Evolutionary conservation across 2,113 vertebrate genomes (phyloP).

Genomic region (Hepsetus odoe): DNA sequence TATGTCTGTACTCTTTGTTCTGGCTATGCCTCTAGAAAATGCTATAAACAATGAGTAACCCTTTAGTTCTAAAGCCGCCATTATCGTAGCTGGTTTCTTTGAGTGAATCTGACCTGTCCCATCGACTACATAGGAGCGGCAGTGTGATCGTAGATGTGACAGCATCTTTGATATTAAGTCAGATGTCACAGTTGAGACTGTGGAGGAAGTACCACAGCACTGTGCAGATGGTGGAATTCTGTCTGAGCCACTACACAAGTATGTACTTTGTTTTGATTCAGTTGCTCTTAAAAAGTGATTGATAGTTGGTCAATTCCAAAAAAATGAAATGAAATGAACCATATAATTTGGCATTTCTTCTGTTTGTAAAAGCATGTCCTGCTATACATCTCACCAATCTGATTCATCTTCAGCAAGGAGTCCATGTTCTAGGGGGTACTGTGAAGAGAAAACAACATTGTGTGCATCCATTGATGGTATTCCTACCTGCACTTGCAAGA

Average conservation of each 20-base stretch:
- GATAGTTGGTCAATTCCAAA: no score
- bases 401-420: not conserved
- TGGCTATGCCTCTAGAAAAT: no score
- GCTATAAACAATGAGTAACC: no score
- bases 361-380: no score
- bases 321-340: no score
- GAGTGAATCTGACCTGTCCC: no score
- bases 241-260: accelerated
- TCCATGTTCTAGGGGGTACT: accelerated
- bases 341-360: no score
- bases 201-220: accelerated
- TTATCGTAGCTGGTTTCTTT: no score
- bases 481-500: not conserved
- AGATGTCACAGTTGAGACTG: accelerated
- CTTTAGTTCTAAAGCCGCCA: no score
- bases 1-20: no score
- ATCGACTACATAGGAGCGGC: not conserved
- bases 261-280: not conserved
- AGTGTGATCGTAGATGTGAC: slow-evolving; percentile 43
- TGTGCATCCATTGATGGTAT: not conserved
- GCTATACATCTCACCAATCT: not conserved
- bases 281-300: not conserved
- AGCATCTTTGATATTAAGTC: not conserved
- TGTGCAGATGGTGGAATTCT: accelerated
- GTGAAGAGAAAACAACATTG: not conserved